phyloP scores from a whole-genome alignment of 2,113 vertebrate species.

The Entomyzon cyanotis region DNA sequence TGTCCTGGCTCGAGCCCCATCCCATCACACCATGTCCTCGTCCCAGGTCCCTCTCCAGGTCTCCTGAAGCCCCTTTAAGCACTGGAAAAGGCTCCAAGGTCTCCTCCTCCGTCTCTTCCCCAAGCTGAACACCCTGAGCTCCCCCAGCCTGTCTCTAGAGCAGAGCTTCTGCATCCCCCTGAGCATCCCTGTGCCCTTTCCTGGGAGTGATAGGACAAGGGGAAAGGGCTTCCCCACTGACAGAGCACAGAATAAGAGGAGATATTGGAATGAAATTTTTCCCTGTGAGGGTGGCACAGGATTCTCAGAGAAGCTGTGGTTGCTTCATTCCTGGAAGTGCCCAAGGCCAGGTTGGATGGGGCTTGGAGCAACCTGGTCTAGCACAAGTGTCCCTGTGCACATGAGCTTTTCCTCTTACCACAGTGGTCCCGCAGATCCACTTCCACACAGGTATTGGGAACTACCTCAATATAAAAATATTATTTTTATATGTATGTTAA shows the following conservation, averaged over 20 bases:
- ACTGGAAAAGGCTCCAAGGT: not conserved
- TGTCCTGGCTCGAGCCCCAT: not conserved
- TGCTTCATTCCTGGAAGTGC: not conserved
- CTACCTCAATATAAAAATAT: no score
- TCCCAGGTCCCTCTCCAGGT: not conserved
- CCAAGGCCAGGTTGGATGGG: rapidly evolving
- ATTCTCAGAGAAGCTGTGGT: not conserved
- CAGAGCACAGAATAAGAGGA: not conserved
- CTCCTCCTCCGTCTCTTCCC: not conserved
- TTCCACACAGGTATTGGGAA: no score
- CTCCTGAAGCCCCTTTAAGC: not conserved
- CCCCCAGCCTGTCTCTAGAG: not conserved
- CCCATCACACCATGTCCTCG: not conserved
- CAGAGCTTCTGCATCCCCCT: not conserved
- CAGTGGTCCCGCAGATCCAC: not conserved
- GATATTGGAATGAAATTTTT: no score
- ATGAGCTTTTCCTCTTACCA: not conserved
- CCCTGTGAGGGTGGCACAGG: not conserved
- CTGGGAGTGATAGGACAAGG: not conserved
- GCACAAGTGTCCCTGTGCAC: not conserved
- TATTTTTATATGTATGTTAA: no score
- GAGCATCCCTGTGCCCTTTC: not conserved
- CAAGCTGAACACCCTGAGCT: not conserved
- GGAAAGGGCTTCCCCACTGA: not conserved
- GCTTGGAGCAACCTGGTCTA: not conserved